Evolutionary conservation across 1,140 invertebrate species (phyloP), one percentile per base, ranked within the genome.

Genomic region (Tenebrio molitor): DNA sequence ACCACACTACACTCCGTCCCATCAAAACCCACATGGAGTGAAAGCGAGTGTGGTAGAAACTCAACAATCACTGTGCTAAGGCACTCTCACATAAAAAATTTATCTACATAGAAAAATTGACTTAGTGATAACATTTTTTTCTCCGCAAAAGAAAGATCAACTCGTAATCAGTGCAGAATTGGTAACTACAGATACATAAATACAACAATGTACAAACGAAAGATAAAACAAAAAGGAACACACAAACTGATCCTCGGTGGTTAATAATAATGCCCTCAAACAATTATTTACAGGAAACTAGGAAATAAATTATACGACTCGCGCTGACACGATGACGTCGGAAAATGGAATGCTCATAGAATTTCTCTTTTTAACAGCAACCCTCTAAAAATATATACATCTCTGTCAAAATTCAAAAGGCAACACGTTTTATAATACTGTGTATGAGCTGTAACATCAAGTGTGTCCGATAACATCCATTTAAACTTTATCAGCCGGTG

Each of bases 41-140:
- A 29, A 53, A 53, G 46, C 8, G n/a, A 12, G 19, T n/a, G 50
- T 58, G 50, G 23, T 25, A 46, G 29, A 65, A 39, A 64, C 16
- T 65, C 33, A 74, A 74, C 73, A 74, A 69, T 74, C 73, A 71
- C 42, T 65, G 73, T 74, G 73, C 69, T 74, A 73, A 74, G 69
- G 73, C 73, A 74, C 73, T 74, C 65, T 17, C 42, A 71, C 63
- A 44, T 74, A 17, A 71, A 74, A 71, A 74, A 71, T 69, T 44
- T 66, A 71, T 64, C 53, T 67, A 74, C 44, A 70, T 50, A 73
- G 63, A 74, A 74, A 74, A 74, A 62, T 69, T 74, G 73, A 71
- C 39, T 41, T 41, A 16, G 62, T 65, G 62, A 42, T 39, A 34
- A 29, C 12, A 19, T 50, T 50, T 50, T 17, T 15, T 50, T 17